Conservation (phyloP, 2,888 invertebrate genomes). For the Macaria notata region DNA sequence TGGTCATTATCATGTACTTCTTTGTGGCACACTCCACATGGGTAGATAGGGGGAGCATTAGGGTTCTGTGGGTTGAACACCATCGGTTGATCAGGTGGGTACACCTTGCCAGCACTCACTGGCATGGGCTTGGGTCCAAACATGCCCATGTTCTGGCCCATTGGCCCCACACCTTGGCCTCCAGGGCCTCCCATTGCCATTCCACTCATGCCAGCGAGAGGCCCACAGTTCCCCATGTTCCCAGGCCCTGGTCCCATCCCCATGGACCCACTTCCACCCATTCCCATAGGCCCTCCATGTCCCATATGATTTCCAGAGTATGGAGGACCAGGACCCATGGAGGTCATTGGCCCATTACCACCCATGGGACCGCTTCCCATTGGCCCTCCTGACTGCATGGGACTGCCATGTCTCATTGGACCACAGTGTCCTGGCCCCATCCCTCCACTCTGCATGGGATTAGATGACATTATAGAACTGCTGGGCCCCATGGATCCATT, state of each 20-base stretch:
- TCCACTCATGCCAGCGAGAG: conserved; percentile 77
- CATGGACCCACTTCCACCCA: conserved; percentile 74
- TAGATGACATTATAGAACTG: conserved; percentile 81
- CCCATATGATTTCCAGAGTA: conserved; percentile 77
- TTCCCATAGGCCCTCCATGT: conserved; percentile 78
- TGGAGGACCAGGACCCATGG: conserved; percentile 76
- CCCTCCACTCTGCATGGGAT: conserved; percentile 75
- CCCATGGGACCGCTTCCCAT: conserved; percentile 83
- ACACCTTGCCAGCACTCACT: conserved; percentile 95
- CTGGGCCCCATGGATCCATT: conserved; percentile 82
- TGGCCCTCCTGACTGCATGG: conserved; percentile 75
- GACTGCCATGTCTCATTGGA: conserved; percentile 79
- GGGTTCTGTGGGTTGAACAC: conserved; percentile 99
- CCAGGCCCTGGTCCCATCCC: conserved; percentile 76
- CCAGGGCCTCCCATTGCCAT: conserved; percentile 79
- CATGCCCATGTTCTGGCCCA: conserved; percentile 83
- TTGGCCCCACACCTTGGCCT: conserved; percentile 81
- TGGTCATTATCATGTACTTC: conserved; percentile 99
- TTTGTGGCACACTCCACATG: conserved; percentile 98
- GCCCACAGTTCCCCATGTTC: conserved; percentile 78
- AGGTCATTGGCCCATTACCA: conserved; percentile 74
- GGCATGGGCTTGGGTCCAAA: conserved; percentile 95
- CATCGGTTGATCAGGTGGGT: conserved; percentile 98
- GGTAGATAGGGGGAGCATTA: conserved; percentile 98
- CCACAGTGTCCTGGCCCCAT: conserved; percentile 80